A percentile compares a stretch with the other conserved stretches of the same genome.
phyloP scores from a whole-genome alignment of 2,888 invertebrate genomes.

The Clostera curtula region DNA sequence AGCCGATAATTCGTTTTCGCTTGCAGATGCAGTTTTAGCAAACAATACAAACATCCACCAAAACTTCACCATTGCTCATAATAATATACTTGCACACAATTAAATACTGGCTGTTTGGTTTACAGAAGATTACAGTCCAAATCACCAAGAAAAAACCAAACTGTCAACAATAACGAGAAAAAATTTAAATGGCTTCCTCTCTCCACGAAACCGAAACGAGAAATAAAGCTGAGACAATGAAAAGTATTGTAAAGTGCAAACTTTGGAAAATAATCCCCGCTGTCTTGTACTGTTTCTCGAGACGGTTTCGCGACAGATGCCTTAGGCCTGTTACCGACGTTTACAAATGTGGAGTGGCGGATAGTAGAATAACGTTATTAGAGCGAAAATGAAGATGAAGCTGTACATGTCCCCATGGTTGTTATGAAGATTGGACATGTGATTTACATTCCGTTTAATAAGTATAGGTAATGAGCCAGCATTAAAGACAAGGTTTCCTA shows the following conservation, averaged over 20 bases:
- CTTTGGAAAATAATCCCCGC: conserved; percentile 68
- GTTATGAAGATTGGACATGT: conserved; percentile 5
- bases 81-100: conserved; percentile 51
- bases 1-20: conserved; percentile 54
- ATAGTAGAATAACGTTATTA: conserved; percentile 39
- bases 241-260: conserved; percentile 57
- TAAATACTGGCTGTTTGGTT: conserved; percentile 22
- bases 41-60: conserved; percentile 71
- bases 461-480: background rate
- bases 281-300: conserved; percentile 25
- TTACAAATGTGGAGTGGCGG: conserved; percentile 13
- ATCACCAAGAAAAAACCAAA: conserved; percentile 25
- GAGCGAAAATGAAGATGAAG: conserved; percentile 45
- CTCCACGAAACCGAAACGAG: conserved; percentile 48
- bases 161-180: conserved; percentile 33
- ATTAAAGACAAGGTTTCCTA: no score
- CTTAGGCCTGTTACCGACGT: conserved; percentile 11
- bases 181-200: conserved; percentile 46
- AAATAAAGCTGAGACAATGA: conserved; percentile 60
- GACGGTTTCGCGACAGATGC: conserved; percentile 35
- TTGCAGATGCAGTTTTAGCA: conserved; percentile 62
- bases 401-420: conserved; percentile 21
- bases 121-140: conserved; percentile 7
- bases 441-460: background rate
- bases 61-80: conserved; percentile 64